Evolutionary conservation across 2,888 invertebrate genomes (phyloP), one percentile per base, ranked within the genome.

Genomic region (Chironomus riparius): DNA sequence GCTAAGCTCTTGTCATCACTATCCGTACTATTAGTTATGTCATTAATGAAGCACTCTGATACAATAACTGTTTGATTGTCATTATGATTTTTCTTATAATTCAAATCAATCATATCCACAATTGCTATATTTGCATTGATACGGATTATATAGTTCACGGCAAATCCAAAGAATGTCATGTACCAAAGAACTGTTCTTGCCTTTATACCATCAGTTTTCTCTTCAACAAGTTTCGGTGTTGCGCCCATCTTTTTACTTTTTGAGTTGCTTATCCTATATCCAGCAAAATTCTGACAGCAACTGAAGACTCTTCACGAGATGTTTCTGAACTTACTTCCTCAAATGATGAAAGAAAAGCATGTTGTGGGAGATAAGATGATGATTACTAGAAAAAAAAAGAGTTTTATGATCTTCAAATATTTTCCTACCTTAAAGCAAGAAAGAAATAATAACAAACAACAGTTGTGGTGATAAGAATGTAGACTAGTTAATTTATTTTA

Each of bases 111-210:
- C 90, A 90, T 90, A 65, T 88, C 87, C 70, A 90, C 90, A 78
- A 90, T 89, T 22, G 89, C 88, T 75, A 90, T 87, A 80, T 89
- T 90, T 76, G 90, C 82, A 82, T 90, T 90, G 75, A 89, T 87
- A 22, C 90, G 84, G 22, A 90, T 83, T 88, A 90, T 89, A 80
- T 90, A 90, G 82, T 90, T 90, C 70, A 89, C 87, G 3, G 87
- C 89, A 79, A 90, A 90, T 13, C 90, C 90, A 77, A 85, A 83
- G 81, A 90, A 90, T 2, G 87, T 87, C 79, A 90, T 81, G 78
- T 87, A 85, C 90, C 90, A 90, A 12, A 90, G 82, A 12, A 89
- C 87, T 7, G 83, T 82, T 28, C 85, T 77, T 6, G 76, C 48
- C 56, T 68, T 76, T 1, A 76, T n/a, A 0, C 74, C 74, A 24